Percentiles rank a stretch among this genome's conserved stretches.
Evolutionary conservation across 2,797 vertebrate species (phyloP).

Genomic region (Paguma larvata): DNA sequence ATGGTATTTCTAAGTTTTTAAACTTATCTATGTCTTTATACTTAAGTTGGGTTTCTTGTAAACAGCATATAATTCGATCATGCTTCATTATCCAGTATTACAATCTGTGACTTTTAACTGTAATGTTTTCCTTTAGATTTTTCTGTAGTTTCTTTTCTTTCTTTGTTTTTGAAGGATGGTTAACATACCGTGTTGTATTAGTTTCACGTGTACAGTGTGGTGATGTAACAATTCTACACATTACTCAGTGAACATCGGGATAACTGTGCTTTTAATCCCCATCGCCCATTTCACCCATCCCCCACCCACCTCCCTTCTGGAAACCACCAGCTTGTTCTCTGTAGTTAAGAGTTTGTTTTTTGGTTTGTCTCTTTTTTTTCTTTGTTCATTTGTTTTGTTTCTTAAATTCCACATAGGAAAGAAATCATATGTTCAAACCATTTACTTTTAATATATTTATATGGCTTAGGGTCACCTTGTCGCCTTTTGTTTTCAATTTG

Average conservation of each 20-base stretch:
- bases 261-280: not conserved
- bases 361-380: not conserved
- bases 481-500: conserved; percentile 32
- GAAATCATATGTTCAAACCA: not conserved
- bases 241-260: not conserved
- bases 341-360: not conserved
- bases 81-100: not conserved
- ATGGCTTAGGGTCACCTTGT: not conserved
- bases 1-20: not conserved
- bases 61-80: not conserved
- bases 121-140: not conserved
- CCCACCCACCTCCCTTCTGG: not conserved
- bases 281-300: not conserved
- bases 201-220: not conserved
- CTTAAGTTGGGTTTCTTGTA: conserved; percentile 8
- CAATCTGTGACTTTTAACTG: not conserved
- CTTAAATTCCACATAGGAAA: not conserved
- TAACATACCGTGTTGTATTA: not conserved
- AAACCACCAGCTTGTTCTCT: not conserved
- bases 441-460: not conserved
- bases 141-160: not conserved
- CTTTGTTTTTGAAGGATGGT: not conserved
- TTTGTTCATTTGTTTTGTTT: not conserved
- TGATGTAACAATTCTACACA: not conserved
- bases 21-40: not conserved